These are phyloP conservation scores for Sarotherodon lohbergeri DNA, from an alignment of 2,113 vertebrate species.

Conservation along the genomic window DNA sequence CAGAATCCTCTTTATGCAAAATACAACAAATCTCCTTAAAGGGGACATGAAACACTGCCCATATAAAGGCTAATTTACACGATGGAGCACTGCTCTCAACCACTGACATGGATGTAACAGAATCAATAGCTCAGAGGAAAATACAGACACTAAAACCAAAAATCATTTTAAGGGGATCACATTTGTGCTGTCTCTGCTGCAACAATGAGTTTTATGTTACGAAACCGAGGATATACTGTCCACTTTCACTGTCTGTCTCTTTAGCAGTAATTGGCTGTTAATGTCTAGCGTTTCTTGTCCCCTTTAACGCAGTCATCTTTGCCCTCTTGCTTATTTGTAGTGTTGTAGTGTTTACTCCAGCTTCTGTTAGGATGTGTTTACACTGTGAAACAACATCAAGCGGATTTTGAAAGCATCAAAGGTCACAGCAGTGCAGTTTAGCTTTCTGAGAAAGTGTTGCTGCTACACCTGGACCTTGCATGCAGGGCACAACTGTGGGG, in stretches of 20 bases:
- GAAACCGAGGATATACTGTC: not conserved
- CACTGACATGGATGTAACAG: not conserved
- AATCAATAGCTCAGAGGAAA: not conserved
- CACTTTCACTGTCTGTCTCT: not conserved
- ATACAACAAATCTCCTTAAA: not conserved
- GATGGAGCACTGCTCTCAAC: not conserved
- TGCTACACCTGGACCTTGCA: rapidly evolving
- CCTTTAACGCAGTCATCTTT: not conserved
- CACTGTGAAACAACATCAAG: not conserved
- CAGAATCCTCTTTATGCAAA: not conserved
- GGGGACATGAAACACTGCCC: not conserved
- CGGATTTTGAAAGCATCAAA: not conserved
- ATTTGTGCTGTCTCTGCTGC: not conserved
- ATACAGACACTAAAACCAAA: not conserved
- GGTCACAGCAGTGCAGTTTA: not conserved
- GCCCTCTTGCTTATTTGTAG: not conserved
- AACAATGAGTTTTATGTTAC: not conserved
- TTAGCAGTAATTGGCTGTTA: not conserved
- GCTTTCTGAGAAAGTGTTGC: not conserved
- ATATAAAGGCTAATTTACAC: not conserved
- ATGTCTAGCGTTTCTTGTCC: not conserved
- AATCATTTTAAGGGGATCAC: not conserved
- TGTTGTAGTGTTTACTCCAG: not conserved
- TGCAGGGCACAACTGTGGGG: not conserved
- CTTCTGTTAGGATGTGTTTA: not conserved